Evolutionary conservation across 2,113 vertebrate species (phyloP), one percentile per base, ranked within the genome.

Genomic region (Acanthisitta chloris): DNA sequence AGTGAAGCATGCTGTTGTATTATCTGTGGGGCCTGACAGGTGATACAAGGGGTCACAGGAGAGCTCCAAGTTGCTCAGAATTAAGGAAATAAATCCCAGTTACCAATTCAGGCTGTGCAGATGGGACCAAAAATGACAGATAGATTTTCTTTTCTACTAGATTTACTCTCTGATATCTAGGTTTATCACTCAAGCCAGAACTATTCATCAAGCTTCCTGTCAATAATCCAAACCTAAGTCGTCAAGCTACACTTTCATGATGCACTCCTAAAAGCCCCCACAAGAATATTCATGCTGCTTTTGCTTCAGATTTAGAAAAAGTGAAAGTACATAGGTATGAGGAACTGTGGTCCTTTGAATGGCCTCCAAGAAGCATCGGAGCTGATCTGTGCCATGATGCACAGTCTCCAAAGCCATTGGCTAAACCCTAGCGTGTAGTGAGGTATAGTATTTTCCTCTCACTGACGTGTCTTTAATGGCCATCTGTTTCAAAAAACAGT

Each of bases 91-190:
- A 96, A 97, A 97, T 97, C 51, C 62, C 64, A 76, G 3, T 55
- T 96, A 78, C 87, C 86, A 92, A 36, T 95, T 69, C 72, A 94
- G 86, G 31, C 69, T 95, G 92, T 83, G 90, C 93, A 88, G 81
- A 72, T 92, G 93, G 95, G 96, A 97, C 92, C 91, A 85, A 96
- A 96, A 97, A 96, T 92, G 94, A 97, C 94, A 97, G 95, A 97
- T 97, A 98, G 97, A 97, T 98, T 98, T 98, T 98, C 57, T 97
- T 98, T 98, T 98, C 97, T 89, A 93, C 96, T 96, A 98, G 97
- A 98, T 99, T 98, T 98, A 98, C 97, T 98, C 97, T 98, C 97
- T 98, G 98, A 98, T 98, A 98, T 96, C 97, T 40, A 96, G 95
- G 96, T 98, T 99, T 98, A 98, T 99, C 98, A 98, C 95, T 98